A percentile compares a stretch with the other conserved stretches of the same genome.
phyloP scores from a whole-genome alignment of 2,797 vertebrate species.

The Pipistrellus pygmaeus region DNA sequence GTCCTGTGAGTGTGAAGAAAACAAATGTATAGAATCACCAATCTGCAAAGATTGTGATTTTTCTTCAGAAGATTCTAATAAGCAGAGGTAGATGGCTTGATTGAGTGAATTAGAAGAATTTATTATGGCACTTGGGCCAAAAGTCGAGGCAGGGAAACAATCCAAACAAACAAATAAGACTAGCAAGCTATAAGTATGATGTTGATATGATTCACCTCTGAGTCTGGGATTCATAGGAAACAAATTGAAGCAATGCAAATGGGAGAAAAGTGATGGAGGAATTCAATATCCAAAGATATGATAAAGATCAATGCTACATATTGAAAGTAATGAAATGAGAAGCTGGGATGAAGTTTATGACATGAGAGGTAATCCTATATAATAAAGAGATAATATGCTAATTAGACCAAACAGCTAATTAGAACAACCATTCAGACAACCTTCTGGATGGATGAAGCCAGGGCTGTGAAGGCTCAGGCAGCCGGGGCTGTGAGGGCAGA shows the following conservation, averaged over 20 bases:
- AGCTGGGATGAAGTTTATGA: not conserved
- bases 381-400: too few relatives aligned
- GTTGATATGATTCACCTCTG: not conserved
- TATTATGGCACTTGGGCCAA: not conserved
- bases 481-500: too few relatives aligned
- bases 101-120: not conserved
- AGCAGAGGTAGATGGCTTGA: not conserved
- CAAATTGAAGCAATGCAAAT: not conserved
- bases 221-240: not conserved
- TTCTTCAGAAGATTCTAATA: not conserved
- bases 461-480: too few relatives aligned
- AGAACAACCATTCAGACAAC: too few relatives aligned
- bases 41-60: not conserved
- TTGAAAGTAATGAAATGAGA: not conserved
- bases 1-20: not conserved
- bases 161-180: not conserved
- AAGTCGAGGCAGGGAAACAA: not conserved
- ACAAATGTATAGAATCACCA: not conserved
- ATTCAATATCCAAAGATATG: not conserved
- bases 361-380: not conserved
- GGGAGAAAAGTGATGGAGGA: not conserved
- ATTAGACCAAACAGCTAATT: too few relatives aligned
- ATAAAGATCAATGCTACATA: not conserved
- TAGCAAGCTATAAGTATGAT: not conserved
- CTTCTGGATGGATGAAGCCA: too few relatives aligned